Evolutionary conservation across 2,113 vertebrate species (phyloP).

Genomic region (Asarcornis scutulata): DNA sequence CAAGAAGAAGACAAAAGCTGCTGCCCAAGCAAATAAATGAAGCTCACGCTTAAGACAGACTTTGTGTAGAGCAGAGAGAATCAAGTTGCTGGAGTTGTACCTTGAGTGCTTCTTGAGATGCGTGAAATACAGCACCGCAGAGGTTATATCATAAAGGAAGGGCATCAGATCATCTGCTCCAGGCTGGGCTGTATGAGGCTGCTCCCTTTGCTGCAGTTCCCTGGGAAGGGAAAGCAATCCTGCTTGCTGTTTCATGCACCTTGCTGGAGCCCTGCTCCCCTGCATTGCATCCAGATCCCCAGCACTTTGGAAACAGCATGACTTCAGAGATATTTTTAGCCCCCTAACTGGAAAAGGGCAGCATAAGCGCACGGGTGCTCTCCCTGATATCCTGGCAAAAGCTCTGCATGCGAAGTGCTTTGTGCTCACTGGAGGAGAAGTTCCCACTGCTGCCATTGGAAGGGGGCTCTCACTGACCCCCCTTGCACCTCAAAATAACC

Average conservation of each 20-base stretch:
- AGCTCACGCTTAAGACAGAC: neutral
- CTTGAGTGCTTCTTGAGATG: neutral
- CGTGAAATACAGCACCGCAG: neutral
- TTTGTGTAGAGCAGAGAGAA: neutral
- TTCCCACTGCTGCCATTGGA: neutral
- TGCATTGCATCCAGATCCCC: neutral
- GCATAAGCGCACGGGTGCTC: neutral
- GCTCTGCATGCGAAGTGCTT: neutral
- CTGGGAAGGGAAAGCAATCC: neutral
- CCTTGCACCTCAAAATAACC: neutral
- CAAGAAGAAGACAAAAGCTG: neutral
- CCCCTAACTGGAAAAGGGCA: neutral
- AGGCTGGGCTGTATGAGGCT: neutral
- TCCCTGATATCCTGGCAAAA: neutral
- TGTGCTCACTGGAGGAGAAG: neutral
- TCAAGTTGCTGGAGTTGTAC: neutral
- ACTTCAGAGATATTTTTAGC: neutral
- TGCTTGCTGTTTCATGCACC: accelerated
- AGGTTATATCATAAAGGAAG: neutral
- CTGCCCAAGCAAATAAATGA: neutral
- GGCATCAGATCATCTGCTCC: neutral
- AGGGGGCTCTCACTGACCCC: neutral
- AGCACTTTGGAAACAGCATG: neutral
- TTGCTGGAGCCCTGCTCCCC: neutral
- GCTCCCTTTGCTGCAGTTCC: neutral